phyloP scores from a whole-genome alignment of 2,797 vertebrate genomes.

The Ctenopoma multispine region DNA sequence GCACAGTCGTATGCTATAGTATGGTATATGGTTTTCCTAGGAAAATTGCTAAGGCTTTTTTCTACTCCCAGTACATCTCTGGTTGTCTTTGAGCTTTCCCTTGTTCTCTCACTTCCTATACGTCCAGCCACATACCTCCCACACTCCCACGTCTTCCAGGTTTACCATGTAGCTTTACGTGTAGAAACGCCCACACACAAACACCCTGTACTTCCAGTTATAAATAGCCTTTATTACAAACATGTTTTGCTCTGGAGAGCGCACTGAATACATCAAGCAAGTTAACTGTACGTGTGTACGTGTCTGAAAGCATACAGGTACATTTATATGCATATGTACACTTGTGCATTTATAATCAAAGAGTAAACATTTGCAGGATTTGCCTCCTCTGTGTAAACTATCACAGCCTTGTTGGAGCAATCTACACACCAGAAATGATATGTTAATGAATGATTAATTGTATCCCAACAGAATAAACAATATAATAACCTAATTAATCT shows the following conservation, averaged over 20 bases:
- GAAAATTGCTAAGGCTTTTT: not conserved
- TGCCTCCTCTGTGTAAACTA: constrained; percentile 14
- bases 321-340: constrained; percentile 17
- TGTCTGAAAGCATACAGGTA: not conserved
- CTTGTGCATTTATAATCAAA: constrained; percentile 16
- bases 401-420: constrained; percentile 13
- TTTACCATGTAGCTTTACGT: not conserved
- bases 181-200: not conserved
- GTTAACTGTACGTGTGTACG: too few relatives aligned
- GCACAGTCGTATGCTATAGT: not conserved
- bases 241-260: not conserved
- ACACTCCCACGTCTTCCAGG: not conserved
- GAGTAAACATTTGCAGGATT: constrained; percentile 36
- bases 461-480: constrained; percentile 14
- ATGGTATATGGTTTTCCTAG: too few relatives aligned
- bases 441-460: constrained; percentile 35
- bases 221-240: constrained; percentile 9
- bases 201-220: not conserved
- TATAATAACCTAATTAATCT: constrained; percentile 5
- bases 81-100: not conserved
- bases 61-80: not conserved
- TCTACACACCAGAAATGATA: constrained; percentile 8
- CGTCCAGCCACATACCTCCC: not conserved
- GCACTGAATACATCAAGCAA: not conserved
- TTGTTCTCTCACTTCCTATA: not conserved